Percentiles rank a stretch among this genome's conserved stretches.
These are phyloP conservation scores for Callocephalon fimbriatum DNA, from an alignment of 2,113 vertebrate species.

Conservation along the genomic window DNA sequence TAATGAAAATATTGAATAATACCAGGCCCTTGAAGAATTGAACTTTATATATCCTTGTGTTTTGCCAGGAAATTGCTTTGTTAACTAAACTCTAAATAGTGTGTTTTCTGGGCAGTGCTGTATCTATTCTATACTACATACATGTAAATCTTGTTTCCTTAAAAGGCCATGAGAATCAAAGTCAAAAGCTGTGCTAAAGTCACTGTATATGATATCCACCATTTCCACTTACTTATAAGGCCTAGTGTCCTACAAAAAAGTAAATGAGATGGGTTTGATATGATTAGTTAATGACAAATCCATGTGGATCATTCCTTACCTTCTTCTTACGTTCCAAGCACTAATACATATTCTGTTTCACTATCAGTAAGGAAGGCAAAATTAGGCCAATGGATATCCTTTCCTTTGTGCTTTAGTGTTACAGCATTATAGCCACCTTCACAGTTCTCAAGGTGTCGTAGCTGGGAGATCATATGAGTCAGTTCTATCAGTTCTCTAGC, in stretches of 20 bases:
- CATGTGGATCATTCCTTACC: not conserved
- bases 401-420: not conserved
- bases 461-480: not conserved
- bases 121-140: not conserved
- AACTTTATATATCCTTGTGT: not conserved
- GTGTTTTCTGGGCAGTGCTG: not conserved
- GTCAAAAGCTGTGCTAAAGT: not conserved
- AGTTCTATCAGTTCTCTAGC: not conserved
- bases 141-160: not conserved
- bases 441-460: not conserved
- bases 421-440: not conserved
- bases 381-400: not conserved
- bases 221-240: not conserved
- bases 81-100: not conserved
- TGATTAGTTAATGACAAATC: not conserved
- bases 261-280: not conserved
- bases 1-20: not conserved
- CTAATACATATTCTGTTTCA: not conserved
- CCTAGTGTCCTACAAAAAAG: not conserved
- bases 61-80: not conserved
- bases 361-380: not conserved
- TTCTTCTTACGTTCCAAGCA: not conserved
- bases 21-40: not conserved
- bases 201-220: not conserved
- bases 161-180: not conserved